Base-by-base conservation (phyloP, 2,888 invertebrate genomes). In the Cerceris ruficornis region DNA sequence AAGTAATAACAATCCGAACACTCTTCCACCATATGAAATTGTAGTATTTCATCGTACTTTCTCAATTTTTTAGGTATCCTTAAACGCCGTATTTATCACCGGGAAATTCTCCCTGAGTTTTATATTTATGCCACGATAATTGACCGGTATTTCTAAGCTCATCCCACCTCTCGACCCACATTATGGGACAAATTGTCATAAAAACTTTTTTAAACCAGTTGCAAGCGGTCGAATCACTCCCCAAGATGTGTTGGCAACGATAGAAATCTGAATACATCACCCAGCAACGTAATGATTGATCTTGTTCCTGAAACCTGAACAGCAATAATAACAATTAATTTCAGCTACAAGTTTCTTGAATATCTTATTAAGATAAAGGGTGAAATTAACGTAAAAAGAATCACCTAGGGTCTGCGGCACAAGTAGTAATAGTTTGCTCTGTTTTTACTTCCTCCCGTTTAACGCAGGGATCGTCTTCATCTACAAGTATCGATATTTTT, bases 201-300 rank as follows among this genome's bases (percentile, higher is more conserved):
- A 84, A 91, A 57, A 87, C 88, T 0, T 89, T 80, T 69, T 90
- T 87, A 54, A 92, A 92, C 91, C 90, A 91, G 5, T 61, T 77
- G 42, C 92, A 92, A 2, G 90, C 90, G 4, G 88, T 75, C 13
- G 88, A 68, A 9, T 75, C 86, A 66, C 86, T 75, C 2, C 91
- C 91, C 49, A 92, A 82, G 17, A 91, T 82, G 57, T 86, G 72
- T 71, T 92, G 86, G 68, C 92, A 92, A 8, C 90, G 88, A 75
- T 88, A 88, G 66, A 91, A 91, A 69, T 92, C 92, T 0, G 86
- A 84, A 67, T 92, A 92, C 88, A 90, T 91, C 4, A 91, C 89
- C 72, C 72, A 91, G 55, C 91, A 92, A 50, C 91, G 84, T 41
- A 84, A 7, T 0, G 91, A 91, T 80, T 91, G 90, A 77, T 92